A percentile compares a stretch with the other conserved stretches of the same genome.
These are phyloP conservation scores for Ischnura elegans DNA, from an alignment of 2,888 invertebrate species.

Conservation along the genomic window DNA sequence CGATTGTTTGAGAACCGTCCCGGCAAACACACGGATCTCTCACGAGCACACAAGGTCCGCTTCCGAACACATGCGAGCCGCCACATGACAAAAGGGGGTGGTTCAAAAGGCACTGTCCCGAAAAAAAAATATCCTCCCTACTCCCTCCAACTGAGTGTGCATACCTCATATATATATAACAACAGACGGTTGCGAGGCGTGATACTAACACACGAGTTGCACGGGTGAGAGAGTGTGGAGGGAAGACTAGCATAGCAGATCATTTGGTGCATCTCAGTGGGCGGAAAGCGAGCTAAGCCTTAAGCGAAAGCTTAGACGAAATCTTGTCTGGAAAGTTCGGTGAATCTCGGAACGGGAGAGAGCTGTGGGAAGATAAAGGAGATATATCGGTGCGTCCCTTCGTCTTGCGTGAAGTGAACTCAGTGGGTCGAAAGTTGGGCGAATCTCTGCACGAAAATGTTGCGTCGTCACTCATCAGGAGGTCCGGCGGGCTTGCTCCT, in stretches of 20 bases:
- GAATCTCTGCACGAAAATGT: no score
- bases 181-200: background rate
- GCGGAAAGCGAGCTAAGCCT: no score
- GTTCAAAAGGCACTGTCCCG: background rate
- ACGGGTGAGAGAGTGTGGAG: background rate
- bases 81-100: background rate
- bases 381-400: background rate
- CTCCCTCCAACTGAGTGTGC: no score
- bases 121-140: background rate
- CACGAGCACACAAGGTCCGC: background rate
- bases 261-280: no score
- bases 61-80: background rate
- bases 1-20: slow-evolving; percentile 54
- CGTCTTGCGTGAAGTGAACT: no score
- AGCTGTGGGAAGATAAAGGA: background rate
- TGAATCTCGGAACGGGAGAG: no score
- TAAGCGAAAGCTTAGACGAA: no score
- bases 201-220: slow-evolving; percentile 38
- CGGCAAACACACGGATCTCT: slow-evolving; percentile 53
- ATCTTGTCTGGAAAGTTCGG: no score
- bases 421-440: no score
- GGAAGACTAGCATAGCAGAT: no score
- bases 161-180: slow-evolving; percentile 44
- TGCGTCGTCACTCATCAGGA: background rate
- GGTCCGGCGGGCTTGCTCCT: background rate